A percentile compares a stretch with the other conserved stretches of the same genome.
These are phyloP conservation scores for Muntiacus reevesi DNA, from an alignment of 2,113 vertebrate species.

Conservation along the genomic window DNA sequence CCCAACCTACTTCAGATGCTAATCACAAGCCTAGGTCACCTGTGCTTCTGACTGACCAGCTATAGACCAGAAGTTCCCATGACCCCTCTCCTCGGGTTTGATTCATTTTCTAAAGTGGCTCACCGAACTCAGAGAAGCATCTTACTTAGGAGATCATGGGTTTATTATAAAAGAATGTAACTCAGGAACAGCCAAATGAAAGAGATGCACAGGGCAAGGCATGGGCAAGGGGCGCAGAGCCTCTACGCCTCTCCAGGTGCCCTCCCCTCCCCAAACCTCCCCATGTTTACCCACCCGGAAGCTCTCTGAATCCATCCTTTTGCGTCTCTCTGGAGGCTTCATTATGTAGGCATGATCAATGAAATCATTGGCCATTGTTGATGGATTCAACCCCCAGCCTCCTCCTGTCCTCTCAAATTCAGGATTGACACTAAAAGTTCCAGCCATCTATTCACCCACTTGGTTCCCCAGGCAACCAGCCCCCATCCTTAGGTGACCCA, in stretches of 20 bases:
- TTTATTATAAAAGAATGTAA: not conserved
- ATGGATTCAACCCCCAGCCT: not conserved
- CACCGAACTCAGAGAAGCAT: not conserved
- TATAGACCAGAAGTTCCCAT: not conserved
- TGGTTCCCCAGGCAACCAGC: not conserved
- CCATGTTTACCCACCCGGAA: rapidly evolving
- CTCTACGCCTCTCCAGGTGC: not conserved
- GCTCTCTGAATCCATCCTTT: not conserved
- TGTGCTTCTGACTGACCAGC: not conserved
- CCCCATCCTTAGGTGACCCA: not conserved
- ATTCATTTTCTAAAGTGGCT: not conserved
- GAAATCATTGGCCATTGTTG: no score
- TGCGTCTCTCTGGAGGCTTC: not conserved
- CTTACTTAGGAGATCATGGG: not conserved
- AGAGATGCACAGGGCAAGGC: not conserved
- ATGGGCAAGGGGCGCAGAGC: not conserved
- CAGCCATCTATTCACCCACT: not conserved
- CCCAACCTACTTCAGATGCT: not conserved
- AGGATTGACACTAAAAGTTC: not conserved
- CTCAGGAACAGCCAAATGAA: not conserved
- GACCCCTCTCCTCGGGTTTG: not conserved
- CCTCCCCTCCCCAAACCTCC: not conserved
- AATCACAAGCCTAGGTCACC: not conserved
- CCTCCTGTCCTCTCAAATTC: not conserved
- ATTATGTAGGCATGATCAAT: not conserved